Percentiles rank a stretch among this genome's conserved stretches.
Conservation (phyloP, 2,113 vertebrate species). For the Cettia cetti region DNA sequence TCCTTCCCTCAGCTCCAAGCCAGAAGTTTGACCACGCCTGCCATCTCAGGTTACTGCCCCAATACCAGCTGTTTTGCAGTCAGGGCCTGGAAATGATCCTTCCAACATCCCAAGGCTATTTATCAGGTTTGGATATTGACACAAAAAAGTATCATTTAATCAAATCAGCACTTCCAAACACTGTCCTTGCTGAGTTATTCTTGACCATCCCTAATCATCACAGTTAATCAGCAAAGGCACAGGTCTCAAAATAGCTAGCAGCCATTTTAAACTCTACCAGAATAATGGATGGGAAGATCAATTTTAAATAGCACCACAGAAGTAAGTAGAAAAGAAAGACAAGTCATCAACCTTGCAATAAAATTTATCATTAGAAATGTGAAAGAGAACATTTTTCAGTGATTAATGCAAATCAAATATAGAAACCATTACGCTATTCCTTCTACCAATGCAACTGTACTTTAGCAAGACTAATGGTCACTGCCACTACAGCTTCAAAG, state of each 20-base stretch:
- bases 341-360: conserved; percentile 21
- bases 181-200: background rate
- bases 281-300: background rate
- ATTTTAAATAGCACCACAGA: conserved; percentile 10
- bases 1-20: background rate
- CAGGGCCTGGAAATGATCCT: background rate
- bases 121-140: background rate
- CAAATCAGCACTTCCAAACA: background rate
- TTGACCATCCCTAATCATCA: background rate
- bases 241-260: background rate
- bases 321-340: background rate
- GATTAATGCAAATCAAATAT: conserved; percentile 1
- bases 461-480: background rate
- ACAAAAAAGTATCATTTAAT: background rate
- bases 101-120: background rate
- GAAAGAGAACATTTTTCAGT: background rate
- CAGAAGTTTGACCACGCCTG: accelerated
- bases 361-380: conserved; percentile 10
- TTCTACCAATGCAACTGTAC: background rate
- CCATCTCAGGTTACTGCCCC: background rate
- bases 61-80: background rate
- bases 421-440: background rate
- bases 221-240: background rate
- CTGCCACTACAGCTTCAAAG: background rate
- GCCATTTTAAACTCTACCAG: background rate